Evolutionary conservation across 2,113 vertebrate species (phyloP).

Genomic region (Hipposideros armiger): DNA sequence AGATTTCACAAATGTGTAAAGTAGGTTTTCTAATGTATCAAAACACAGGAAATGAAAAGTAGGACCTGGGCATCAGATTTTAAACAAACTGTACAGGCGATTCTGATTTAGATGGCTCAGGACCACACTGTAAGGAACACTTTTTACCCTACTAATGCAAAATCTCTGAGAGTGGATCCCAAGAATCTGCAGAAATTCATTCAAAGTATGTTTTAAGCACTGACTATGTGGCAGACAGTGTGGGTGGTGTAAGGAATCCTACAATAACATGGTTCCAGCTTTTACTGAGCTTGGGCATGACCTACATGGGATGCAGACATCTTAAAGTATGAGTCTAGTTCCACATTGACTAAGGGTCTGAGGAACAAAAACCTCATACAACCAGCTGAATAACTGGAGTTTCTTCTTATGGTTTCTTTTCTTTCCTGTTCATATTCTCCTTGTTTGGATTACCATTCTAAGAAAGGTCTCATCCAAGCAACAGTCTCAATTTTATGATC

Average conservation of each 20-base stretch:
- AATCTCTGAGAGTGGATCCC: neutral
- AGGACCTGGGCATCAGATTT: neutral
- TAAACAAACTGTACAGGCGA: neutral
- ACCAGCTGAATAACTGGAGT: neutral
- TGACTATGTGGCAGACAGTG: neutral
- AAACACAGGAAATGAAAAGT: neutral
- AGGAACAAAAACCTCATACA: constrained; percentile 14
- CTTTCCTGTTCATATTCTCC: constrained; percentile 55
- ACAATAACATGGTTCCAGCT: neutral
- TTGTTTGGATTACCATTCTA: constrained; percentile 71
- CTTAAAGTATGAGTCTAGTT: neutral
- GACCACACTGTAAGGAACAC: neutral
- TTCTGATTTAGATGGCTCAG: neutral
- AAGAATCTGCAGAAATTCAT: constrained; percentile 5
- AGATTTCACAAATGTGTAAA: neutral
- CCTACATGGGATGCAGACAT: neutral
- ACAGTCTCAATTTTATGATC: constrained; percentile 73
- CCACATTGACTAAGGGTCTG: neutral
- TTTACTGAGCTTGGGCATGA: neutral
- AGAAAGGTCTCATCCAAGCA: constrained; percentile 75
- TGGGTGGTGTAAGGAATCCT: neutral
- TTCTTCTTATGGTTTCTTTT: constrained; percentile 59
- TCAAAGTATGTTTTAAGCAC: neutral
- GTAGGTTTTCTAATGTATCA: neutral
- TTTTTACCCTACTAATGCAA: neutral